Percentiles rank a stretch among this genome's conserved stretches.
phyloP scores from a whole-genome alignment of 2,797 vertebrate genomes.

The Poecilia velifera region DNA sequence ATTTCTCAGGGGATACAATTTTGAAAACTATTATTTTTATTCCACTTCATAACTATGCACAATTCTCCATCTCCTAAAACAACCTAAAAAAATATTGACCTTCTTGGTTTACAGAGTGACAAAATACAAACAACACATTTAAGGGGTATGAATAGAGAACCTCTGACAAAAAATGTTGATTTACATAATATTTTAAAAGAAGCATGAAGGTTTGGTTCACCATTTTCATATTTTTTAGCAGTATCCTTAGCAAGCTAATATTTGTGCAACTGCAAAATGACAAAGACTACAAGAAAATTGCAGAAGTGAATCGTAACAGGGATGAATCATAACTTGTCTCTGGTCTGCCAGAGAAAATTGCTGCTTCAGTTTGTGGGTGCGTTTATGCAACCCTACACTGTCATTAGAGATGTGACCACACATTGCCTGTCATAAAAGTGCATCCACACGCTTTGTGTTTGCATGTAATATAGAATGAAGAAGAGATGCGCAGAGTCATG shows the following conservation, averaged over 20 bases:
- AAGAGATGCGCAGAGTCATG: constrained; percentile 28
- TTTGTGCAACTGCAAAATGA: constrained; percentile 38
- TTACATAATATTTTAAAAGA: not conserved
- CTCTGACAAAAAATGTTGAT: constrained; percentile 12
- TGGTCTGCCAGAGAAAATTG: constrained; percentile 80
- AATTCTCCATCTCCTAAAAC: not conserved
- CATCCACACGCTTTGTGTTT: constrained; percentile 73
- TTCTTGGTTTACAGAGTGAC: not conserved
- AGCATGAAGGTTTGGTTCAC: not conserved
- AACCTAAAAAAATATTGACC: not conserved
- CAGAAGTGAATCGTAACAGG: constrained; percentile 66
- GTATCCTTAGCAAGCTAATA: constrained; percentile 17
- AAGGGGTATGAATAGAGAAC: not conserved
- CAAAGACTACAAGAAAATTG: constrained; percentile 49
- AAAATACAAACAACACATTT: not conserved
- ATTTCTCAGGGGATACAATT: not conserved
- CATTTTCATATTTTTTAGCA: constrained; percentile 7
- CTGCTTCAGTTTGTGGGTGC: constrained; percentile 83
- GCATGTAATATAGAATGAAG: constrained; percentile 69
- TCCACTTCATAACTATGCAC: not conserved
- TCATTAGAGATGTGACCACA: constrained; percentile 82
- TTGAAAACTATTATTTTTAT: not conserved
- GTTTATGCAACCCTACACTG: constrained; percentile 84
- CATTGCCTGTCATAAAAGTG: constrained; percentile 70
- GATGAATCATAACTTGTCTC: constrained; percentile 59